Evolutionary conservation across 1,140 invertebrate species (phyloP).

Genomic region (Luehdorfia chinensis): DNA sequence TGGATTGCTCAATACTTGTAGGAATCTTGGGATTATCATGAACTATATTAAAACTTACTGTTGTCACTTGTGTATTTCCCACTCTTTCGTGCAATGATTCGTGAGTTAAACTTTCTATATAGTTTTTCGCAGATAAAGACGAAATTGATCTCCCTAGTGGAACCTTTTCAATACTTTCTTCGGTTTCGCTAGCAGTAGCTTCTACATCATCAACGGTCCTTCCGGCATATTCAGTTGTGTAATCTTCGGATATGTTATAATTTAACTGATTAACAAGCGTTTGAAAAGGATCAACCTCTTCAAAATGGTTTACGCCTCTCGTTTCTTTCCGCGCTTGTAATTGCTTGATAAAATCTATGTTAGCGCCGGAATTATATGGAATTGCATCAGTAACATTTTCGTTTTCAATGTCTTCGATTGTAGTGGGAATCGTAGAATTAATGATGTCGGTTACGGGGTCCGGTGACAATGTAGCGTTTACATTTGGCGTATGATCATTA

Average conservation of each 20-base stretch:
- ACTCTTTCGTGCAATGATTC: constrained; percentile 32
- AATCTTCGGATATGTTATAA: constrained; percentile 35
- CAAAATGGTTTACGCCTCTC: constrained; percentile 36
- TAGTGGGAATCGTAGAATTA: constrained; percentile 24
- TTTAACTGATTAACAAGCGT: constrained; percentile 20
- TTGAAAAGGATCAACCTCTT: constrained; percentile 40
- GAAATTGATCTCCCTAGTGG: constrained; percentile 47
- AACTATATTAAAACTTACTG: constrained; percentile 62
- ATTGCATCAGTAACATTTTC: constrained; percentile 17
- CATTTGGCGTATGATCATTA: constrained; percentile 20
- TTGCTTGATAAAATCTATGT: constrained; percentile 66
- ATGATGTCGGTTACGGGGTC: constrained; percentile 18
- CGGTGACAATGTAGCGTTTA: constrained; percentile 18
- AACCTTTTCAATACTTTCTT: constrained; percentile 39
- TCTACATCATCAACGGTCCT: constrained; percentile 30
- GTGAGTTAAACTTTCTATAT: constrained; percentile 41
- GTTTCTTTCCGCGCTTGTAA: constrained; percentile 62
- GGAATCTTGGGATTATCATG: constrained; percentile 61
- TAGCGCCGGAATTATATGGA: constrained; percentile 40
- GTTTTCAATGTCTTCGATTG: constrained; percentile 28
- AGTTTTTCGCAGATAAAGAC: constrained; percentile 48
- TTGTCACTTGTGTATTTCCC: constrained; percentile 49
- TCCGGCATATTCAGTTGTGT: constrained; percentile 42
- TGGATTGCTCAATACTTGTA: constrained; percentile 77
- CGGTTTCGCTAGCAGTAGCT: constrained; percentile 24